Evolutionary conservation across 2,797 vertebrate species (phyloP), one percentile per base, ranked within the genome.

Genomic region (Rhodeus uyekii): DNA sequence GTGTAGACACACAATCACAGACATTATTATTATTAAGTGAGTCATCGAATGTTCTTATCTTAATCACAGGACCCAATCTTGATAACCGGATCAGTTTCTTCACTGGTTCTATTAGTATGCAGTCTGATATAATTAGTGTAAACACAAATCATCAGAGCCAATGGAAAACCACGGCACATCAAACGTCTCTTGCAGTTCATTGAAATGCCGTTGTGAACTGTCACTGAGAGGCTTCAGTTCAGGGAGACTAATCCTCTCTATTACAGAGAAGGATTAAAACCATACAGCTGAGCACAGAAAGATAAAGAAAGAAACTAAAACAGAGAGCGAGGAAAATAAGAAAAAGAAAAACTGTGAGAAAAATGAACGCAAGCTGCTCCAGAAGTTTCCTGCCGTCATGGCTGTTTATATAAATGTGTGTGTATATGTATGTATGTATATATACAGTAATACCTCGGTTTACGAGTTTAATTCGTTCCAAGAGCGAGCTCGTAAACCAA

Each of bases 321-420:
- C 18, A 16, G 42, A 80, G 32, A 24, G 53, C 12, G 34, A 16
- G n/a, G 19, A 48, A 61, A 46, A 46, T 1, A n/a, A 36, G 71
- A 44, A 63, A 50, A 18, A 60, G 18, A 64, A 64, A 50, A 38
- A 53, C 46, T 72, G 4, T 64, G 39, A 29, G 67, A 48, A n/a
- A 29, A 34, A 46, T 50, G 8, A 7, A 53, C 2, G 16, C 27
- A 76, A 55, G 24, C 18, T 38, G 61, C 73, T 61, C 55, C 42
- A 65, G 63, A 50, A 64, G 74, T 55, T 55, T 67, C 50, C 78
- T 38, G 18, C 81, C 68, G 55, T 85, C 81, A 85, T 72, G 44
- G 83, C 63, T 73, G 42, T 80, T 67, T 61, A 2, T 22, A 18
- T 46, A 18, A 73, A 55, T 53, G 19, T 73, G 9, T 22, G 53